A percentile compares a stretch with the other conserved stretches of the same genome.
Conservation (phyloP, 2,888 invertebrate species). For the Diarsia brunnea region DNA sequence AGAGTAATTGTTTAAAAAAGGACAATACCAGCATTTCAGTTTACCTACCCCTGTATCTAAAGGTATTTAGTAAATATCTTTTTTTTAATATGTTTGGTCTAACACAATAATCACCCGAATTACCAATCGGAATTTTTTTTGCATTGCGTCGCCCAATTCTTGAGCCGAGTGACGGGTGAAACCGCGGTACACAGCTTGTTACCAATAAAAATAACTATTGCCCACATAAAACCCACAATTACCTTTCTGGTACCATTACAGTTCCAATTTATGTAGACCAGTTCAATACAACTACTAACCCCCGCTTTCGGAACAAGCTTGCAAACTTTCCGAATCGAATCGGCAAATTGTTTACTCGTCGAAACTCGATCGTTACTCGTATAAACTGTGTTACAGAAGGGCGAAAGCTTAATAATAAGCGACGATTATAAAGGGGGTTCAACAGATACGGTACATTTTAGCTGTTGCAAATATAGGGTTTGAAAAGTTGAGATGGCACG, state of each 20-base stretch:
- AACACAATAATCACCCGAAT: neutral
- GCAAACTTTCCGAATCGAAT: constrained; percentile 73
- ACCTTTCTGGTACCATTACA: neutral
- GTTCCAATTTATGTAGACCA: neutral
- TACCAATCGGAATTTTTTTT: neutral
- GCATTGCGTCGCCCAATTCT: neutral
- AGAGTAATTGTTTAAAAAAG: neutral
- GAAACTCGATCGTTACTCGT: constrained; percentile 77
- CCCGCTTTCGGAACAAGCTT: constrained; percentile 49
- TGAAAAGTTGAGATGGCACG: constrained; percentile 28
- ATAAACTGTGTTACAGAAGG: constrained; percentile 77
- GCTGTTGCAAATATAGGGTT: constrained; percentile 67
- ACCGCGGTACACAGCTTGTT: neutral
- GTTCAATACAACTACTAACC: constrained; percentile 20
- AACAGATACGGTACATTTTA: constrained; percentile 69
- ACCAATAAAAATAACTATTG: neutral
- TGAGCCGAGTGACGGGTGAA: neutral
- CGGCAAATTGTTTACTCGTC: constrained; percentile 77
- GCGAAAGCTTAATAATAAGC: constrained; percentile 83
- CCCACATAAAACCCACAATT: neutral
- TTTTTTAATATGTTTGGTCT: neutral
- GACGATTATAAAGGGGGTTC: constrained; percentile 81
- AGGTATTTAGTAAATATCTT: neutral
- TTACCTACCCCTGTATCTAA: neutral
- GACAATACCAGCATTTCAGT: neutral